Evolutionary conservation across 2,113 vertebrate species (phyloP).

Genomic region (Mus musculus): DNA sequence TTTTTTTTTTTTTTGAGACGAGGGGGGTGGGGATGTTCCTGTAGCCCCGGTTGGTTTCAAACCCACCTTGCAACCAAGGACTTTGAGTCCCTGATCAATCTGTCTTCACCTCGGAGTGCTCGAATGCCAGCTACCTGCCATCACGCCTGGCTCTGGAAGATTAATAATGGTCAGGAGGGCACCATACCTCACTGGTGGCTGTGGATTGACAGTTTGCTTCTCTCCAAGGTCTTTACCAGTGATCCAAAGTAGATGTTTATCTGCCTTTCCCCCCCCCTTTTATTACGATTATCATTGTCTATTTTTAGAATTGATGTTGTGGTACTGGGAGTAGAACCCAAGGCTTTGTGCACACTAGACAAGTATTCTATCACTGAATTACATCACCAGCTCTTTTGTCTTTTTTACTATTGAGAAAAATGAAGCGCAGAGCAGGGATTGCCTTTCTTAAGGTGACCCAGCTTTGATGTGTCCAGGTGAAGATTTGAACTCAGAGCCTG

Average conservation of each 20-base stretch:
- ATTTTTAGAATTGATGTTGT: not conserved
- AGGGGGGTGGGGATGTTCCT: not conserved
- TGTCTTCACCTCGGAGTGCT: no score
- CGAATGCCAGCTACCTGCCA: no score
- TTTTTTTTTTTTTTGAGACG: not conserved
- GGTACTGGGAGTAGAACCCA: not conserved
- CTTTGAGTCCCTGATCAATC: not conserved
- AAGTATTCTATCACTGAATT: not conserved
- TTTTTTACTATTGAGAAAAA: not conserved
- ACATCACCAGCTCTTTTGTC: not conserved
- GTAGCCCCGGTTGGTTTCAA: not conserved
- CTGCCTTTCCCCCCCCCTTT: not conserved
- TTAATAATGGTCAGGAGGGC: not conserved
- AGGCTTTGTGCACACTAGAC: not conserved
- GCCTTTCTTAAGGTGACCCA: not conserved
- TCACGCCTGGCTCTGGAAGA: not conserved
- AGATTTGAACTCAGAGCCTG: not conserved
- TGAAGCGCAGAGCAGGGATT: not conserved
- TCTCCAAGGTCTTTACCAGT: not conserved
- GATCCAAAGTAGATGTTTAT: not conserved
- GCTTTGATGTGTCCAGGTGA: not conserved
- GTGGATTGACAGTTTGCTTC: not conserved
- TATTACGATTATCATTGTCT: no score
- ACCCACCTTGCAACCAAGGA: no score
- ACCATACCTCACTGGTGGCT: not conserved